Evolutionary conservation across 2,797 vertebrate genomes (phyloP), one percentile per base, ranked within the genome.

Genomic region (Sternarchorhynchus goeldii): DNA sequence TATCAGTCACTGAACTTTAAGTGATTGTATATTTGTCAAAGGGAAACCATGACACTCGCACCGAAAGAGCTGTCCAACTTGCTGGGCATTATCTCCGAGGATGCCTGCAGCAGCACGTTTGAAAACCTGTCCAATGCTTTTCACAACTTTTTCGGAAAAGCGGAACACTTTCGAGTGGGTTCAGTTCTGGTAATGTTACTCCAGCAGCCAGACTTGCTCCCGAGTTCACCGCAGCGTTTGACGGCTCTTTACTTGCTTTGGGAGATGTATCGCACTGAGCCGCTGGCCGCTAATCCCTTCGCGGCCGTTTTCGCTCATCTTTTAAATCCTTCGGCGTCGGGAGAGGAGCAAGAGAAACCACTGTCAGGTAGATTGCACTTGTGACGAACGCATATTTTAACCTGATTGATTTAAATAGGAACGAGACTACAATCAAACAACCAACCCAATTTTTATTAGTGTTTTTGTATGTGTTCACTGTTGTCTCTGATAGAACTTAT

Each of bases 251-350:
- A 99, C 91, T 93, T 99, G 32, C 94, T 99, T 0, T 99, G 97
- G 97, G 97, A 99, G 92, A 99, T 99, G 97, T 99, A 98, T 90
- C 95, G 97, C 71, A 99, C 96, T 64, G 97, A 99, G 91, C 96
- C 96, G 31, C 94, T 98, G 20, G 97, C 97, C 8, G 95, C 96
- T 1, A 99, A 98, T 92, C 97, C 97, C 1, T 99, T 98, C 86
- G 97, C 96, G 29, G 97, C 97, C 29, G 95, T 98, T 76, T 99
- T 98, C 81, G 97, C 97, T 1, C 97, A 99, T 85, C 93, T 99
- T 34, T 93, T 99, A 55, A 97, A 97, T 90, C 95, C 96, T 0
- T 90, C 95, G 1, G 93, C 94, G 0, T 91, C 93, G 6, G 95
- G 92, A 12, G 96, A 96, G 76, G 96, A 97, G 87, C 94, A 89